These are phyloP conservation scores for Sebastes diaconus DNA, from an alignment of 2,797 vertebrate species.

Conservation along the genomic window DNA sequence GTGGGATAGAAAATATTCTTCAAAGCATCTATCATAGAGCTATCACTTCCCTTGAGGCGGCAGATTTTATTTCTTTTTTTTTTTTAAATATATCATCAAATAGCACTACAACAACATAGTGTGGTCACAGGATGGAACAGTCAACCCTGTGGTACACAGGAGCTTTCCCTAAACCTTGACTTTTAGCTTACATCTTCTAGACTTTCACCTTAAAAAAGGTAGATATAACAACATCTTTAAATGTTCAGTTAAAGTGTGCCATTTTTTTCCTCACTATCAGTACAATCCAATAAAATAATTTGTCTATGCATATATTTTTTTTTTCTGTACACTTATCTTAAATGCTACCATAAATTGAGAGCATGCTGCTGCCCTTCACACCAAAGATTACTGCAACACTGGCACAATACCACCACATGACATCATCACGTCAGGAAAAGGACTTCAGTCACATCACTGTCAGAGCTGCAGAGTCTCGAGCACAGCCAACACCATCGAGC, in stretches of 20 bases:
- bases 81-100: slow-evolving; percentile 63
- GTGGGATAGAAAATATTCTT: slow-evolving; percentile 27
- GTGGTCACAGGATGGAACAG: slow-evolving; percentile 62
- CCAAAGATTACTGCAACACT: slow-evolving; percentile 73
- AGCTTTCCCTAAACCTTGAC: slow-evolving; percentile 51
- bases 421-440: slow-evolving; percentile 67
- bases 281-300: slow-evolving; percentile 48
- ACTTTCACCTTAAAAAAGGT: slow-evolving; percentile 40
- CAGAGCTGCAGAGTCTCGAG: slow-evolving; percentile 43
- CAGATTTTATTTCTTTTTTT: slow-evolving; percentile 28
- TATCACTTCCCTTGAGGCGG: slow-evolving; percentile 35
- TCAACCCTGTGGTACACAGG: slow-evolving; percentile 73
- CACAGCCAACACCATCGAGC: slow-evolving; percentile 15
- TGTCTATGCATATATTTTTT: slow-evolving; percentile 43
- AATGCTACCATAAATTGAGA: slow-evolving; percentile 79
- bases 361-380: slow-evolving; percentile 77
- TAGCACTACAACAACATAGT: slow-evolving; percentile 70
- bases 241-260: slow-evolving; percentile 45
- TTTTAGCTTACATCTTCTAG: slow-evolving; percentile 29
- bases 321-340: slow-evolving; percentile 68
- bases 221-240: slow-evolving; percentile 38
- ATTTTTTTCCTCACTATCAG: slow-evolving; percentile 22
- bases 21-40: slow-evolving; percentile 37
- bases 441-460: slow-evolving; percentile 61
- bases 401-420: slow-evolving; percentile 79